Percentiles rank a stretch among this genome's conserved stretches.
These are phyloP conservation scores for Eulemur mongoz DNA, from an alignment of 2,797 vertebrate species.

Conservation along the genomic window DNA sequence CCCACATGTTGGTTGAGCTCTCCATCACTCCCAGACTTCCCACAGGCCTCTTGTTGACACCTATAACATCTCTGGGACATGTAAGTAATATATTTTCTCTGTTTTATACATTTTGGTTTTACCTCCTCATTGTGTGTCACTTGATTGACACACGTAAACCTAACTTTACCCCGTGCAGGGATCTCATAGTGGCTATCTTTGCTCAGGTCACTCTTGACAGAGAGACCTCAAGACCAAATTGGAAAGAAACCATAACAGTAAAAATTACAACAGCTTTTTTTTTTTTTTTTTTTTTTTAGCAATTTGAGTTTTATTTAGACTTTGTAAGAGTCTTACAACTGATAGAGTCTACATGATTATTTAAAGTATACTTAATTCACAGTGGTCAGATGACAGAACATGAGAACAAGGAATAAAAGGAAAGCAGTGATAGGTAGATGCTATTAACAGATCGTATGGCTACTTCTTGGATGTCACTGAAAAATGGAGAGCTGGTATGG, in stretches of 20 bases:
- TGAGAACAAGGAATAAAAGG: not conserved
- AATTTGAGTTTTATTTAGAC: not conserved
- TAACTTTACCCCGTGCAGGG: not conserved
- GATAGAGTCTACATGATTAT: not conserved
- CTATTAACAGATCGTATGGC: not conserved
- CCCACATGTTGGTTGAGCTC: not conserved
- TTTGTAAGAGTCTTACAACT: not conserved
- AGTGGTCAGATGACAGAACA: not conserved
- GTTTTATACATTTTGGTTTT: not conserved
- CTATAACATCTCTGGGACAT: not conserved
- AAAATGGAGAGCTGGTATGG: not conserved
- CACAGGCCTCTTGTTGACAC: not conserved
- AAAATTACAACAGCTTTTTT: not conserved
- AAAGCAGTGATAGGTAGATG: not conserved
- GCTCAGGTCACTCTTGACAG: not conserved
- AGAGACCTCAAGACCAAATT: not conserved
- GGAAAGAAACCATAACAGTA: not conserved
- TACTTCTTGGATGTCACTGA: not conserved
- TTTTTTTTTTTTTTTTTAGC: not conserved
- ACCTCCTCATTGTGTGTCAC: not conserved
- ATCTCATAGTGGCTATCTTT: not conserved
- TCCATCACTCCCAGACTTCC: not conserved
- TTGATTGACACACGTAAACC: not conserved
- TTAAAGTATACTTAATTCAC: not conserved
- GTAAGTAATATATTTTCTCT: not conserved